Conservation (phyloP, 2,888 invertebrate genomes). For the Hypsopygia costalis region DNA sequence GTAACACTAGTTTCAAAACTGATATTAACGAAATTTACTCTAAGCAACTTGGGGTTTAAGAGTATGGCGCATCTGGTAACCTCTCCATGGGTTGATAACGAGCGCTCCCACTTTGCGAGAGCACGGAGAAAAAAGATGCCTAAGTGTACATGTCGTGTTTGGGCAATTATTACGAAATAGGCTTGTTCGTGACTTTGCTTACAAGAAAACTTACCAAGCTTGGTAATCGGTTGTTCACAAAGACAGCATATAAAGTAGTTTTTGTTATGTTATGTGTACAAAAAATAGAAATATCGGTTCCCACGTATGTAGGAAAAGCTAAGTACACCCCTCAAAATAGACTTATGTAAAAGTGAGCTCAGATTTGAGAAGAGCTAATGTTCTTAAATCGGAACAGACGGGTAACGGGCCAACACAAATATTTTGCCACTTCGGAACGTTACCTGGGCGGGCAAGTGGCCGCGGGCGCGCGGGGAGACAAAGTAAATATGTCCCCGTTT, state of each 20-base stretch:
- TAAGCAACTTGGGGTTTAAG: constrained; percentile 2
- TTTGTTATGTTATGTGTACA: too few species aligned
- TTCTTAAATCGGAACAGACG: constrained; percentile 68
- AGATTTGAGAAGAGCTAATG: constrained; percentile 60
- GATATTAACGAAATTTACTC: constrained; percentile 17
- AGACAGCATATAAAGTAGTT: too few species aligned
- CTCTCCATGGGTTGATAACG: constrained; percentile 2
- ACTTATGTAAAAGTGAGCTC: constrained; percentile 33
- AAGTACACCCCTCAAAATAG: neutral
- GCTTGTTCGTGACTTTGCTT: too few species aligned
- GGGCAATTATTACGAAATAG: neutral
- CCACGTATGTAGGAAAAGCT: too few species aligned
- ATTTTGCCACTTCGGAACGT: constrained; percentile 76
- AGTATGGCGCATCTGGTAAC: constrained; percentile 7
- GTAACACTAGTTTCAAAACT: constrained; percentile 20
- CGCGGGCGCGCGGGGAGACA: constrained; percentile 70
- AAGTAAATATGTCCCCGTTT: constrained; percentile 78
- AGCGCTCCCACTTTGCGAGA: neutral
- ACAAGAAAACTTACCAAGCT: too few species aligned
- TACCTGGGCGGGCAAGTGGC: constrained; percentile 77
- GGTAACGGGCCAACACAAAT: constrained; percentile 72
- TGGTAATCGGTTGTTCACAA: too few species aligned
- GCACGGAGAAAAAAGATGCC: neutral
- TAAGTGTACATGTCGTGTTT: constrained; percentile 1
- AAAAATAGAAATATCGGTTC: too few species aligned